Evolutionary conservation across 2,797 vertebrate genomes (phyloP).

Genomic region (Microctenopoma stevenorrisi): DNA sequence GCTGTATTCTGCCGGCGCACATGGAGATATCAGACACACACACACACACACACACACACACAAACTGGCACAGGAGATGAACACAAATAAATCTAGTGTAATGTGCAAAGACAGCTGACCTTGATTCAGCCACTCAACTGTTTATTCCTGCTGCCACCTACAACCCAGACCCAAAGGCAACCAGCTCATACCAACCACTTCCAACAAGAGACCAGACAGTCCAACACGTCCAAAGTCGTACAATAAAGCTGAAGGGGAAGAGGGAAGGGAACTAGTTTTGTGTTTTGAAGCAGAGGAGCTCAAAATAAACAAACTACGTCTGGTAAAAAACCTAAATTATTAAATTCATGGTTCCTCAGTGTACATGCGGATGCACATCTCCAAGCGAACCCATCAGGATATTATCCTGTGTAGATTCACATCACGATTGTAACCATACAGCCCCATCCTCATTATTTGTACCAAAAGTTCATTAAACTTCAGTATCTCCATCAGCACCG

Average conservation of each 20-base stretch:
- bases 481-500: too few species aligned
- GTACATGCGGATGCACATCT: neutral
- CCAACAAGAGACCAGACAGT: constrained; percentile 15
- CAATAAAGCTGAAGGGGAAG: neutral
- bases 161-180: constrained; percentile 40
- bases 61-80: constrained; percentile 19
- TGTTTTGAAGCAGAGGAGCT: neutral
- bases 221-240: constrained; percentile 3
- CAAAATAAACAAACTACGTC: neutral
- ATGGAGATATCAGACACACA: constrained; percentile 29
- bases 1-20: constrained; percentile 30
- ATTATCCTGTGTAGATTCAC: neutral
- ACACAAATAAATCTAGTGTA: constrained; percentile 48
- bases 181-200: constrained; percentile 25
- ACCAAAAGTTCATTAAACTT: too few species aligned
- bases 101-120: constrained; percentile 72
- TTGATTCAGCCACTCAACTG: constrained; percentile 60
- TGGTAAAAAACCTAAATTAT: too few species aligned
- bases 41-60: constrained; percentile 7
- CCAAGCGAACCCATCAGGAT: neutral
- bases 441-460: neutral
- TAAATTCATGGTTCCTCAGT: too few species aligned
- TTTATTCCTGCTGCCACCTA: constrained; percentile 57
- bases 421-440: neutral
- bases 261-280: neutral